Evolutionary conservation across 2,113 vertebrate species (phyloP), one percentile per base, ranked within the genome.

Genomic region (Limnothrissa miodon): DNA sequence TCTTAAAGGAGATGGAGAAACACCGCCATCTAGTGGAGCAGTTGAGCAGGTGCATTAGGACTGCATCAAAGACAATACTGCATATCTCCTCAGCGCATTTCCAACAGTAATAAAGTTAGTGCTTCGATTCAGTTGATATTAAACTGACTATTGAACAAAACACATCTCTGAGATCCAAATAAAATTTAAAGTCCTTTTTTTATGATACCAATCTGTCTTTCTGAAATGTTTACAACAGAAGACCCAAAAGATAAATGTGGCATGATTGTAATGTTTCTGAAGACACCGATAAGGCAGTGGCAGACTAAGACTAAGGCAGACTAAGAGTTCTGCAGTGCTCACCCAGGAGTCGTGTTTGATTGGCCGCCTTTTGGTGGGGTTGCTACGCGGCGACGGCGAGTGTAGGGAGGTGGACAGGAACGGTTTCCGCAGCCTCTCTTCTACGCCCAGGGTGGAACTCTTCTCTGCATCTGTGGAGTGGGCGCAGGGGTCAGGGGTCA

Each of bases 301-400:
- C n/a, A n/a, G n/a, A n/a, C n/a, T n/a, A n/a, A n/a, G n/a, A n/a
- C n/a, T n/a, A n/a, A n/a, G n/a, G n/a, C n/a, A n/a, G n/a, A n/a
- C n/a, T 7, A 6, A 56, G 25, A 11, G 39, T 15, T 23, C 51
- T 6, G 21, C 46, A 15, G 11, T 48, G 46, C 51, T 56, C 51
- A 95, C 95, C 95, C 94, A 95, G 23, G 95, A 95, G 90, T 95
- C 92, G 0, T 94, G 94, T 86, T 94, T 94, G 86, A 94, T 90
- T 36, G 93, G 92, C 56, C 93, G 89, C 87, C 93, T 89, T 46
- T 91, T 90, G 39, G 88, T 83, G 0, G 93, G 91, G 88, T 92
- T 93, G 85, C 89, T 93, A 2, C 90, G 90, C 66, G 93, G 94
- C 9, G 92, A 94, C 0, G 91, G 92, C 15, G 90, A 92, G 89